phyloP scores from a whole-genome alignment of 1,140 invertebrate species.

The Drosophila elegans region DNA sequence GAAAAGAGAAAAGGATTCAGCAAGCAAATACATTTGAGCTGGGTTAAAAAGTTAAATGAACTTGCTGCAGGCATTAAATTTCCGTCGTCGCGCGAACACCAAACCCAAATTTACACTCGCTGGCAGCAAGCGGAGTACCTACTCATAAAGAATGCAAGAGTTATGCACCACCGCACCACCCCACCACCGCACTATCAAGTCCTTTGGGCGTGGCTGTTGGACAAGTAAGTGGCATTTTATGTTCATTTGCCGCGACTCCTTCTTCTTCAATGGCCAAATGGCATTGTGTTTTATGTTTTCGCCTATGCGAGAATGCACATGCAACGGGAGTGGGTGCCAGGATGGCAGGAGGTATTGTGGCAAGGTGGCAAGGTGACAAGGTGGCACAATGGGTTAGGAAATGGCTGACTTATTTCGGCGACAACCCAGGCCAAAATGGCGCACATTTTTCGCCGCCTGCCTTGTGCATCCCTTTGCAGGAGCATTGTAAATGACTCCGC shows the following conservation, averaged over 20 bases:
- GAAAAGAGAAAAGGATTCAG: conserved; percentile 16
- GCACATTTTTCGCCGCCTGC: conserved; percentile 51
- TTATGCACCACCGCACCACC: conserved; percentile 42
- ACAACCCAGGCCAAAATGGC: conserved; percentile 53
- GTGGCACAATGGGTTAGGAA: conserved; percentile 23
- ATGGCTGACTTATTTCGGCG: conserved; percentile 69
- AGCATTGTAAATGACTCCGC: conserved; percentile 58
- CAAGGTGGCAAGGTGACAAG: conserved; percentile 10
- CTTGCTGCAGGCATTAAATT: conserved; percentile 78
- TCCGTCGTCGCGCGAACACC: conserved; percentile 30
- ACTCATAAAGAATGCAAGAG: conserved; percentile 55
- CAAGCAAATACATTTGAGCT: conserved; percentile 54
- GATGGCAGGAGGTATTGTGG: too few species aligned
- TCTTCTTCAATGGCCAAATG: conserved; percentile 41
- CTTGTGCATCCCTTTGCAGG: conserved; percentile 21
- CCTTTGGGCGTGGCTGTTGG: conserved; percentile 45
- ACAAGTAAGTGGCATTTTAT: conserved; percentile 81
- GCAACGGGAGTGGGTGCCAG: neutral
- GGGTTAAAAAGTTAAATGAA: conserved; percentile 80
- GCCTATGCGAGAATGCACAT: conserved; percentile 56
- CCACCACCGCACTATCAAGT: neutral
- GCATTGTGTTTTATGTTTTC: conserved; percentile 76
- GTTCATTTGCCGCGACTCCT: conserved; percentile 66
- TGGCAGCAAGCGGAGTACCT: neutral
- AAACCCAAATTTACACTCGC: conserved; percentile 42